Percentiles rank a stretch among this genome's conserved stretches.
Conservation (phyloP, 2,113 vertebrate genomes). For the Ondatra zibethicus region DNA sequence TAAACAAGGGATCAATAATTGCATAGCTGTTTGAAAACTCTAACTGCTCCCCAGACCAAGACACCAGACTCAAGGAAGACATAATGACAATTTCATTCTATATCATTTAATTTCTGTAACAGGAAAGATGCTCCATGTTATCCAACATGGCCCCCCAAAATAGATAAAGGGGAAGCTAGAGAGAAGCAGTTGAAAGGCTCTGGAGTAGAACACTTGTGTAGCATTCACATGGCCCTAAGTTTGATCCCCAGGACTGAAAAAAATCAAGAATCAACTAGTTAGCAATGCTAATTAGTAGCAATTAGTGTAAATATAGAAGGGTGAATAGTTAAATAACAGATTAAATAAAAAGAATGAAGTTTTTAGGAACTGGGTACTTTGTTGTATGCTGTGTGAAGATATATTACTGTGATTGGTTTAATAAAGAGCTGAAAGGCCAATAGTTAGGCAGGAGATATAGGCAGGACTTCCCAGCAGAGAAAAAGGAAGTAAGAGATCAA, state of each 20-base stretch:
- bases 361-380: neutral
- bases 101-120: neutral
- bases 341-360: neutral
- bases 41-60: neutral
- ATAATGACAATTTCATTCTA: neutral
- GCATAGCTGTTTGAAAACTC: neutral
- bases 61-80: neutral
- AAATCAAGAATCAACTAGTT: neutral
- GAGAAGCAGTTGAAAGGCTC: neutral
- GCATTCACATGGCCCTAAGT: neutral
- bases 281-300: neutral
- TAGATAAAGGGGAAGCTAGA: neutral
- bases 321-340: neutral
- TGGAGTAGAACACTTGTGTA: neutral
- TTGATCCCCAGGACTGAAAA: neutral
- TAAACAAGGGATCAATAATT: neutral
- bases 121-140: neutral
- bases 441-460: neutral
- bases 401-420: neutral
- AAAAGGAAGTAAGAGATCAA: neutral
- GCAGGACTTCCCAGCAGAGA: neutral
- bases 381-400: neutral
- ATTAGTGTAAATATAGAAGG: neutral
- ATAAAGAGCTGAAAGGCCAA: neutral
- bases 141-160: neutral